Percentiles rank a stretch among this genome's conserved stretches.
phyloP scores from a whole-genome alignment of 1,140 invertebrate genomes.

The Maconellicoccus hirsutus region DNA sequence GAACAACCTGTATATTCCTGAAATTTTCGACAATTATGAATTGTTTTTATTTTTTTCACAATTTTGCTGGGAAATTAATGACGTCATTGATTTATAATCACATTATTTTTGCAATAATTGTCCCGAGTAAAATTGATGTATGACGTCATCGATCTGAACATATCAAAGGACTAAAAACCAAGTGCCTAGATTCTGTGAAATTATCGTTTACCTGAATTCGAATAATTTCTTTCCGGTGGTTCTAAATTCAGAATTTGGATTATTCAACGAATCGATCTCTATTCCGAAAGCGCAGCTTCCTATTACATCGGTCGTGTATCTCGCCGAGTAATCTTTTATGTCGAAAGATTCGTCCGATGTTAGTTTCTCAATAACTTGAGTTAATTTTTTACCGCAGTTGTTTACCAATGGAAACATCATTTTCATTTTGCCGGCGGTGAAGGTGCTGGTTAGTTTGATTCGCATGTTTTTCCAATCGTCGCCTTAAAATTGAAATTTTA shows the following conservation, averaged over 20 bases:
- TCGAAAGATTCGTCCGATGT: constrained; percentile 33
- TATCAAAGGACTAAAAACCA: too few relatives aligned
- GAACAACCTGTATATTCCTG: too few relatives aligned
- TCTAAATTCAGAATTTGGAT: constrained; percentile 42
- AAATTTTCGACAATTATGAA: too few relatives aligned
- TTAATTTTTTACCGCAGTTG: constrained; percentile 35
- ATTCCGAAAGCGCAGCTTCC: constrained; percentile 49
- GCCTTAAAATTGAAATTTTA: constrained; percentile 28
- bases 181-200: too few relatives aligned
- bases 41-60: too few relatives aligned
- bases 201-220: neutral
- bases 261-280: constrained; percentile 42
- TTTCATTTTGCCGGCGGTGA: constrained; percentile 46
- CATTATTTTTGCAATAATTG: too few relatives aligned
- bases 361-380: constrained; percentile 31
- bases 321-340: constrained; percentile 38
- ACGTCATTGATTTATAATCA: too few relatives aligned
- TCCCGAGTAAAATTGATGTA: too few relatives aligned
- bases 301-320: constrained; percentile 51
- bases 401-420: constrained; percentile 41
- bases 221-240: constrained; percentile 31
- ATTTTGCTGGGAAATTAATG: too few relatives aligned
- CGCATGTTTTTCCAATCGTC: constrained; percentile 44
- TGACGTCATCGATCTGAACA: too few relatives aligned
- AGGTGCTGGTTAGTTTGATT: constrained; percentile 44